Evolutionary conservation across 92 coral and sea anemone genomes (phyloP), one percentile per base, ranked within the genome.

Genomic region (Porites rus): DNA sequence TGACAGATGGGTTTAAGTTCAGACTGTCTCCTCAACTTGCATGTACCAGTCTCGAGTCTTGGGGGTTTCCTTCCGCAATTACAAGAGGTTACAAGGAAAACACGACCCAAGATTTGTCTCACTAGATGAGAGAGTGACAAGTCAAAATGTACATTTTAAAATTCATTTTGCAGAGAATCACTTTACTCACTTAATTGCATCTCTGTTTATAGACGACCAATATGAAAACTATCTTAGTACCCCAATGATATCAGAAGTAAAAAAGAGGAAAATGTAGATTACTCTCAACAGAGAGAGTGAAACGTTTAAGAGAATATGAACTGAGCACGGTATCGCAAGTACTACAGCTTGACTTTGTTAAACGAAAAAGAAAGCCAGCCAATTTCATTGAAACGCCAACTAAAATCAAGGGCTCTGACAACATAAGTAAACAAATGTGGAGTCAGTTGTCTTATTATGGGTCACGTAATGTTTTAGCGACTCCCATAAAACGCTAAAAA

Each of bases 361-460:
- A 38, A 38, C 7, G 46, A 38, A 38, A 38, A 19, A 19, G 16
- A 22, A 21, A 24, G 46, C 43, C 52, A 46, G 64, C 69, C n/a
- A 19, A 63, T 21, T 58, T 77, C 70, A 20, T 14, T 38, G 61
- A 46, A 14, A 4, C 8, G 31, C 72, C 60, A 78, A 78, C 51
- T 19, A 46, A 78, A 65, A 51, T 11, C 83, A 78, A 78, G 6
- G 61, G 22, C 46, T 6, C 24, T 64, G 83, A 65, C 72, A 78
- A 58, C 60, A 64, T 56, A 31, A 51, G 83, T 51, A 78, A 64
- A 78, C 68, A 65, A 63, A 7, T 25, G 46, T 12, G 59, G 46
- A 78, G 43, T 63, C 20, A 16, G 83, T 51, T 56, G 24, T 58
- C 66, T 64, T 62, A 62, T 19, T 64, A 63, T 56, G 61, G 46